A percentile compares a stretch with the other conserved stretches of the same genome.
These are phyloP conservation scores for Trichechus manatus DNA, from an alignment of 2,113 vertebrate genomes.

Conservation along the genomic window DNA sequence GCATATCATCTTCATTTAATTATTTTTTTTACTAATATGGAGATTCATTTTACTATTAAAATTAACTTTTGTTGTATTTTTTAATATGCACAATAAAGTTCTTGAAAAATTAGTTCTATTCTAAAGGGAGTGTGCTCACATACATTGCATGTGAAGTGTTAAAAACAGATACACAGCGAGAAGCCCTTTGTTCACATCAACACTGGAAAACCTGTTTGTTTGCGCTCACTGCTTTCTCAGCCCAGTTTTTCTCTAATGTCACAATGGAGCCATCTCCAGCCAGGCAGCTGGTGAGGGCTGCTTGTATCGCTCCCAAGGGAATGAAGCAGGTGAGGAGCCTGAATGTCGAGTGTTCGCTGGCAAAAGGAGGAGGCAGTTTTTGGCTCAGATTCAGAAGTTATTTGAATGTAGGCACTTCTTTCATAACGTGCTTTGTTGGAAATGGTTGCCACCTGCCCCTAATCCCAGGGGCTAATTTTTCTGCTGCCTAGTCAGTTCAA, in stretches of 20 bases:
- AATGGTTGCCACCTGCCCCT: slow-evolving; percentile 71
- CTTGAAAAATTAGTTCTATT: background rate
- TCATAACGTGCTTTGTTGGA: slow-evolving; percentile 34
- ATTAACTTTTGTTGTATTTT: background rate
- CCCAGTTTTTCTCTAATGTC: background rate
- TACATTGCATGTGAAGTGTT: background rate
- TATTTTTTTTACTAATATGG: background rate
- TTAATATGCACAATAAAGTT: background rate
- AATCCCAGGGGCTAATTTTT: slow-evolving; percentile 58
- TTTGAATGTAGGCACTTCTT: slow-evolving; percentile 50
- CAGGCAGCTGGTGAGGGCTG: slow-evolving; percentile 57
- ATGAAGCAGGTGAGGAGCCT: slow-evolving; percentile 63
- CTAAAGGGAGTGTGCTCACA: background rate
- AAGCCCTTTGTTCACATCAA: background rate
- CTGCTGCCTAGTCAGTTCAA: slow-evolving; percentile 64
- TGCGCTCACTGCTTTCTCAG: background rate
- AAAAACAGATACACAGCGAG: background rate
- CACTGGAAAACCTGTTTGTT: background rate
- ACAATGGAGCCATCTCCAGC: slow-evolving; percentile 12
- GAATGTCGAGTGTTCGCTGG: slow-evolving; percentile 52
- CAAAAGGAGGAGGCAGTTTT: background rate
- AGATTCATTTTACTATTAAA: background rate
- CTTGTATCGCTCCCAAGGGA: background rate
- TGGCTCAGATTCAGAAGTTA: slow-evolving; percentile 68
- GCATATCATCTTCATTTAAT: background rate